Base-by-base conservation (phyloP, 2,113 vertebrate species). In the Meleagris gallopavo region DNA sequence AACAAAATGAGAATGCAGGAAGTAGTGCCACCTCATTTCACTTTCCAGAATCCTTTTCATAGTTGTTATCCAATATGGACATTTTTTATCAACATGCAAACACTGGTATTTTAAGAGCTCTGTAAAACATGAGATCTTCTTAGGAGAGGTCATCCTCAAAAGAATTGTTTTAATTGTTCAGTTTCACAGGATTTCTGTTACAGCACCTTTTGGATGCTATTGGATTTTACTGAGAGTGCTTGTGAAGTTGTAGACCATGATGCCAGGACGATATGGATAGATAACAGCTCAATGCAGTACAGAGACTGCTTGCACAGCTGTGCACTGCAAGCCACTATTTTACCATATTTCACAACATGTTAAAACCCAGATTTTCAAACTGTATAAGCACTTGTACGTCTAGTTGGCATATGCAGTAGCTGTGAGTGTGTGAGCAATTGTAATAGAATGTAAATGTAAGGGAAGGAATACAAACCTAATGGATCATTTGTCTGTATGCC, bases 81-180 rank as follows among this genome's bases (percentile, higher is more conserved):
- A 58, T 13, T 5, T 25, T 73, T 43, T 58, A 52, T n/a, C 48
- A 72, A 36, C 22, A 8, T 40, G 30, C 20, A 78, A 77, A 81
- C 25, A 8, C 27, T 58, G 38, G 48, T 45, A 75, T 94, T 86
- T 80, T 72, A 86, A 86, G 54, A 90, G 21, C 70, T 40, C 6
- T 78, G 27, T 62, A 78, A 91, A 93, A 64, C 38, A 57, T 61
- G 64, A 34, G 25, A 25, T 52, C 52, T 88, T 30, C 43, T 90
- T 73, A 75, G 48, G 5, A 50, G 57, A 81, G 21, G 20, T 72
- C 34, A 32, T 69, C 43, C 40, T 82, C 7, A n/a, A 30, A 90
- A 86, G 61, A 83, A 82, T 61, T 58, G 48, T 18, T 89, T 58
- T 83, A 54, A 82, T 88, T 78, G 83, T 66, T 95, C 65, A 58